These are phyloP conservation scores for Apistogramma diplotaenia DNA, from an alignment of 2,113 vertebrate genomes.

Conservation along the genomic window DNA sequence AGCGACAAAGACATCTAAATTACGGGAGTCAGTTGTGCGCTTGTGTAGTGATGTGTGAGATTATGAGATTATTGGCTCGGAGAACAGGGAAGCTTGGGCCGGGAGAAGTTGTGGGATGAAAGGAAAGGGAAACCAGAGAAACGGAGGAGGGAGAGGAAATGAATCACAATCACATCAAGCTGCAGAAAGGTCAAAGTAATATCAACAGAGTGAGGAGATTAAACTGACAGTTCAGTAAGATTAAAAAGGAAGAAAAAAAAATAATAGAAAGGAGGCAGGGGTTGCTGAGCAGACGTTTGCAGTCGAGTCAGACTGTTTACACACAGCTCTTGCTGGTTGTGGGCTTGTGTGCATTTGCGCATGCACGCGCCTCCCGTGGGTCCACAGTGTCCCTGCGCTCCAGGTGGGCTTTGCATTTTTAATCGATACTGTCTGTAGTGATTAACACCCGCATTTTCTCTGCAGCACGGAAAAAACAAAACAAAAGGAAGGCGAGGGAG, in stretches of 20 bases:
- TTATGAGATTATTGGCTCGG: conserved; percentile 60
- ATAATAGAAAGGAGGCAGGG: conserved; percentile 11
- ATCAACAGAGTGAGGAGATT: conserved; percentile 48
- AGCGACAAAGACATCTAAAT: conserved; percentile 30
- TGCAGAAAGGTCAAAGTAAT: conserved; percentile 45
- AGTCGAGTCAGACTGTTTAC: conserved; percentile 43
- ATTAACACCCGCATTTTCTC: conserved; percentile 68
- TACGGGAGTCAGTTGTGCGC: conserved; percentile 17
- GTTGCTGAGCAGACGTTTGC: conserved; percentile 30
- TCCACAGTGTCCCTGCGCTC: conserved; percentile 66
- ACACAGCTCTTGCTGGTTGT: conserved; percentile 21
- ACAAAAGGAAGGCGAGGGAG: conserved; percentile 20
- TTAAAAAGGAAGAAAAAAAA: conserved; percentile 12
- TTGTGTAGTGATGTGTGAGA: conserved; percentile 54
- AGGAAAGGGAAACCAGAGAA: conserved; percentile 30
- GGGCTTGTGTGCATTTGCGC: conserved; percentile 12
- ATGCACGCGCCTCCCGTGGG: conserved; percentile 51
- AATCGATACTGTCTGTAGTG: conserved; percentile 78
- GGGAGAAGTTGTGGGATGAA: conserved; percentile 45
- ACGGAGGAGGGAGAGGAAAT: conserved; percentile 37
- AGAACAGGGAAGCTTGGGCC: conserved; percentile 31
- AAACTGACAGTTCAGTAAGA: conserved; percentile 31
- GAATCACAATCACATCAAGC: conserved; percentile 44
- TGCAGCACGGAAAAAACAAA: conserved; percentile 37
- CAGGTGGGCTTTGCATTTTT: conserved; percentile 82